Base-by-base conservation (phyloP, 2,888 invertebrate genomes). In the Cactoblastis cactorum region DNA sequence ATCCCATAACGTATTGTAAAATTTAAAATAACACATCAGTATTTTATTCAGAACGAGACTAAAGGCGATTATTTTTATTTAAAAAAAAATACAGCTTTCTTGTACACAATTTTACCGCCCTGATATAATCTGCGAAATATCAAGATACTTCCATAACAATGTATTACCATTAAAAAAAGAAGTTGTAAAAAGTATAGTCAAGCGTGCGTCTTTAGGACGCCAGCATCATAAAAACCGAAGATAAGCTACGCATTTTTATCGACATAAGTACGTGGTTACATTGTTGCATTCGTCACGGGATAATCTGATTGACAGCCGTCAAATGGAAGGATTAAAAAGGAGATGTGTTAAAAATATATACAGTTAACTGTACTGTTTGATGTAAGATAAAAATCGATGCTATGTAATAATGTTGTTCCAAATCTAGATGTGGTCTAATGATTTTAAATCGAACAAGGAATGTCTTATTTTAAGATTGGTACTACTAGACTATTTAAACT, bases 221-320 rank as follows among this genome's bases (percentile, higher is more conserved):
- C 77, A 68, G 77, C 72, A 71, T 76, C 77, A 82, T 83, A 84
- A 86, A 83, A 84, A 78, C 72, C 57, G 69, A 73, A 83, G 85
- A 85, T 85, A 86, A 83, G 79, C 74, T 65, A 69, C 70, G 76
- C 77, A 67, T 68, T 83, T 83, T 84, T 84, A 84, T 82, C 79
- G 80, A 75, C 66, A 61, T 59, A 58, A 34, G 33, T 18, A 33
- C 52, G 51, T 45, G 55, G 55, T 56, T 67, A 61, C 71, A 73
- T 55, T 67, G 64, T 60, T 52, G 32, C 43, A 41, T 34, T 56
- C 53, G 62, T 49, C 45, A 65, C 66, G 63, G 55, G 50, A 54
- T 45, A 12, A 35, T 35, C 35, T 35, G 35, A 37, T 35, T 34
- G 35, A 34, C 34, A 34, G 22, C 8, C 15, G 35, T 35, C 35